Base-by-base conservation (phyloP, 1,140 invertebrate genomes). In the Notospermus geniculatus region DNA sequence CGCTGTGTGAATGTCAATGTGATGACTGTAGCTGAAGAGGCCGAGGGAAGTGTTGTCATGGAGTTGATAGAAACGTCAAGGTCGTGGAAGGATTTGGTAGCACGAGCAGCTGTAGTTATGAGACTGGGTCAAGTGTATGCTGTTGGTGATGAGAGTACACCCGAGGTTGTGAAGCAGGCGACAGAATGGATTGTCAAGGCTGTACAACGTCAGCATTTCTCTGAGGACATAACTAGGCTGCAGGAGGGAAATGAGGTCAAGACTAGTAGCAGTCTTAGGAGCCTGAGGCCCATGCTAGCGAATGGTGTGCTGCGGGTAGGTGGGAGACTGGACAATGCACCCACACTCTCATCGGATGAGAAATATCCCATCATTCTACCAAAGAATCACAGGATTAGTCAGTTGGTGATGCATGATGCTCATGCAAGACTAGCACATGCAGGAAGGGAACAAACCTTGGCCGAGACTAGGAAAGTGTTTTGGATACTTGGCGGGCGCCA, bases 341-440 rank as follows among this genome's bases (percentile, higher is more conserved):
- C n/a, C 4, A 13, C 2, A 5, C 22, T 57, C 23, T 36, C 30
- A 57, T 19, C 36, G 2, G 27, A 36, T 39, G 36, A 19, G 13
- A 57, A 41, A 57, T 11, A 57, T 22, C 45, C 39, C n/a, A 46
- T 59, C 25, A 59, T 59, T 7, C 23, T 59, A 2, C 43, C 57
- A 9, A 59, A 59, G 30, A 28, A 50, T 30, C 25, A 22, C 19
- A 2, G 7, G 9, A 17, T 59, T 13, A 23, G 19, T 5, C 7
- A 22, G 4, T 22, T 59, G 4, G 29, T 46, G 22, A 22, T 59
- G 2, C 5, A 50, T 7, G 4, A 59, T 4, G 4, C 2, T 7
- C 57, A 59, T 22, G 27, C 17, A 22, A 17, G 4, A 17, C 15
- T 30, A 2, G 41, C 7, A 27, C 57, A 59, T 59, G 22, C n/a